These are phyloP conservation scores for Phengaris arion DNA, from an alignment of 2,888 invertebrate species.

Conservation along the genomic window DNA sequence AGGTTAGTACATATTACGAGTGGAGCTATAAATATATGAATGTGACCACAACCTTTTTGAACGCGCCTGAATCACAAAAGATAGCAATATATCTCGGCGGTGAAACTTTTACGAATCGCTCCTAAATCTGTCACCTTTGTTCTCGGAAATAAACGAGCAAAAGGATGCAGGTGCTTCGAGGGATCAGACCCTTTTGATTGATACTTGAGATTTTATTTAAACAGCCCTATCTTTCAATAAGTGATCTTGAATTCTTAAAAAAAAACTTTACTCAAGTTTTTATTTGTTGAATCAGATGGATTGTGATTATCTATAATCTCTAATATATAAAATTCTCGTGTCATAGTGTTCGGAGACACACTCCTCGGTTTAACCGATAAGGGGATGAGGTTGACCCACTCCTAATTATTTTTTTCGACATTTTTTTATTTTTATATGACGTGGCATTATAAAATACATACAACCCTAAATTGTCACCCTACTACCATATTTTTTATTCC, in stretches of 20 bases:
- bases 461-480: too few species aligned
- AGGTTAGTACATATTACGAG: too few species aligned
- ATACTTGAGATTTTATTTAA: slow-evolving; percentile 3
- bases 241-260: background rate
- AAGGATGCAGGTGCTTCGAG: background rate
- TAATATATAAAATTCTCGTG: too few species aligned
- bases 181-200: slow-evolving; percentile 15
- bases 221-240: background rate
- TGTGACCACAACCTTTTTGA: background rate
- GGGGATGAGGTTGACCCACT: too few species aligned
- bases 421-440: too few species aligned
- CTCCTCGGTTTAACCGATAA: too few species aligned
- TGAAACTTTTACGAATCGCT: slow-evolving; percentile 1
- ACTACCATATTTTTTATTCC: too few species aligned
- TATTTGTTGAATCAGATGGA: background rate
- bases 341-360: too few species aligned
- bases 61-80: background rate
- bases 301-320: too few species aligned
- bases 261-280: slow-evolving; percentile 4
- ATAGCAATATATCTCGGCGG: slow-evolving; percentile 3
- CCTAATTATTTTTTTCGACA: too few species aligned
- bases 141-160: slow-evolving; percentile 1
- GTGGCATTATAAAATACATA: too few species aligned
- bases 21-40: background rate
- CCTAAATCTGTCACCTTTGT: slow-evolving; percentile 24